Conservation (phyloP, 2,113 vertebrate genomes). For the Columba janthina region DNA sequence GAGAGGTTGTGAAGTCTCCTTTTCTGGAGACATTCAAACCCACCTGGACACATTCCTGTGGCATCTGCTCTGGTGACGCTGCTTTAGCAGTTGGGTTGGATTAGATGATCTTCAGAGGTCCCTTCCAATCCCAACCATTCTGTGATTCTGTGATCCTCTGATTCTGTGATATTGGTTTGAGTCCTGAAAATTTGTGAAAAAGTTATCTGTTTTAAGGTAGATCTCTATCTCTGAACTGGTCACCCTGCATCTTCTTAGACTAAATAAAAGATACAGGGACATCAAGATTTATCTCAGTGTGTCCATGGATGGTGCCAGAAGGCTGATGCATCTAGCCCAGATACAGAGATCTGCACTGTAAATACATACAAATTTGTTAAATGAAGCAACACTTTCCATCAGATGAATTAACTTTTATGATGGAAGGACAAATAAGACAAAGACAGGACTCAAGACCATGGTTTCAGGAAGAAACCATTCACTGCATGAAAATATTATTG, state of each 20-base stretch:
- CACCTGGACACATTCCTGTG: too few relatives aligned
- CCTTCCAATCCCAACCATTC: too few relatives aligned
- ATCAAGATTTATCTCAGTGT: not conserved
- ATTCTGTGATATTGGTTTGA: not conserved
- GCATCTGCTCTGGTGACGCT: too few relatives aligned
- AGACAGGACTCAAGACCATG: not conserved
- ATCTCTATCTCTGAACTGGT: not conserved
- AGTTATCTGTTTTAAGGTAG: not conserved
- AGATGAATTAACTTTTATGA: not conserved
- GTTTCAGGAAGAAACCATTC: not conserved
- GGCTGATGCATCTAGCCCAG: not conserved
- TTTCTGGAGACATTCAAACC: too few relatives aligned
- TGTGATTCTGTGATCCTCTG: too few relatives aligned
- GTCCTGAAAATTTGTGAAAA: not conserved
- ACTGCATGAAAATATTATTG: not conserved
- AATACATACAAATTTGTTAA: not conserved
- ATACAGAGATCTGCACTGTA: not conserved
- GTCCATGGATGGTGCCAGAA: accelerated
- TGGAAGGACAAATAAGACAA: not conserved
- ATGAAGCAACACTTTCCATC: not conserved
- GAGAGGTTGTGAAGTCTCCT: too few relatives aligned
- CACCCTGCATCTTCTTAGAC: not conserved
- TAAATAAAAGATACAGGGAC: not conserved
- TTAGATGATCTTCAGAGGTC: too few relatives aligned
- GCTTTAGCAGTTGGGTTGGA: too few relatives aligned